These are phyloP conservation scores for Pseudochirops cupreus DNA, from an alignment of 2,797 vertebrate species.

Conservation along the genomic window DNA sequence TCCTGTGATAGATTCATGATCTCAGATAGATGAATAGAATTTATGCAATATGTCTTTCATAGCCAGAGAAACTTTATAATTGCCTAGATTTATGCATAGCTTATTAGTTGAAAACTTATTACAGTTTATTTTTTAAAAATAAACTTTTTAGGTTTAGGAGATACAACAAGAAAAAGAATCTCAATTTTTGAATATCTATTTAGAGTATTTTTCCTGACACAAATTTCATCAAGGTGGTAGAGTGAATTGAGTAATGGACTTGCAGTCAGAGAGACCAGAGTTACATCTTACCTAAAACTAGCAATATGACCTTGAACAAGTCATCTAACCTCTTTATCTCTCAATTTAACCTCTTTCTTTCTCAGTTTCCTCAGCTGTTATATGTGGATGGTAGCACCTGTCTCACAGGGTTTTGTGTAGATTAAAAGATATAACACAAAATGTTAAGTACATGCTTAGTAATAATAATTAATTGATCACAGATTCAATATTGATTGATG, in stretches of 20 bases:
- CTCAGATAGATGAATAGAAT: constrained; percentile 32
- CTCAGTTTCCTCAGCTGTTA: no score
- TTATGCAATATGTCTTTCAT: constrained; percentile 21
- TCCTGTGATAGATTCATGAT: not conserved
- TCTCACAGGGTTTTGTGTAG: not conserved
- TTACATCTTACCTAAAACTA: no score
- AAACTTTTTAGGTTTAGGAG: constrained; percentile 17
- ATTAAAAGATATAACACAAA: not conserved
- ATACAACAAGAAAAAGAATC: not conserved
- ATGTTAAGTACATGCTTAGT: not conserved
- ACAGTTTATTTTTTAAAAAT: not conserved
- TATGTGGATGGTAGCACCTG: no score
- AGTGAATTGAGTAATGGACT: no score
- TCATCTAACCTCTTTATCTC: no score
- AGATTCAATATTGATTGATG: constrained; percentile 7
- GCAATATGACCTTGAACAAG: no score
- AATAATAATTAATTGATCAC: not conserved
- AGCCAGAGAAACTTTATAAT: constrained; percentile 22
- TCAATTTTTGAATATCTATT: no score
- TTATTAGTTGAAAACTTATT: constrained; percentile 12
- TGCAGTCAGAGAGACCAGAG: no score
- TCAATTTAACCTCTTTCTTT: no score
- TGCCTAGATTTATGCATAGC: constrained; percentile 45
- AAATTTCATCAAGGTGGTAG: no score
- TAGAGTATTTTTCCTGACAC: no score